Evolutionary conservation across 23 tunicate genomes (phyloP).

Genomic region (Oikopleura dioica): DNA sequence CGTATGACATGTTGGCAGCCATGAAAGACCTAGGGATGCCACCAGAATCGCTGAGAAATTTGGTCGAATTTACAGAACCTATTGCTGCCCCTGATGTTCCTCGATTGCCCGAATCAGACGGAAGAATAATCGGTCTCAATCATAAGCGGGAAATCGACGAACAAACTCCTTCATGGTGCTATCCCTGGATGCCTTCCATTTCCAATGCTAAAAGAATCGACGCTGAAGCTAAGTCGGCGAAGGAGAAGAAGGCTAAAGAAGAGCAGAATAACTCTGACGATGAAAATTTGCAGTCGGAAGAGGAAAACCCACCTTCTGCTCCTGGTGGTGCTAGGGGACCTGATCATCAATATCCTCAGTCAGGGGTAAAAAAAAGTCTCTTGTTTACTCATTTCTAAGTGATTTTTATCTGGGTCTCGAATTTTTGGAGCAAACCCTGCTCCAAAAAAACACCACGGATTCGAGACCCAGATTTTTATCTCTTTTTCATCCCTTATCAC

Average conservation of each 20-base stretch:
- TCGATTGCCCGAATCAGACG: not conserved
- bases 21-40: not conserved
- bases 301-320: constrained; percentile 2
- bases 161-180: not conserved
- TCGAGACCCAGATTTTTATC: no score
- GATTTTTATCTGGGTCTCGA: no score
- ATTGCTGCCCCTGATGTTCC: not conserved
- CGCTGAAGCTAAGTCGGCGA: not conserved
- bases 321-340: constrained; percentile 9
- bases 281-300: not conserved
- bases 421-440: no score
- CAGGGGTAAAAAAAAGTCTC: no score
- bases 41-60: not conserved
- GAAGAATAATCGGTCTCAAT: not conserved
- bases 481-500: no score
- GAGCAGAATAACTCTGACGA: not conserved
- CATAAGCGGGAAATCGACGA: not conserved
- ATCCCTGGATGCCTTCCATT: constrained; percentile 12
- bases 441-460: no score
- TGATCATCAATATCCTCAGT: not conserved
- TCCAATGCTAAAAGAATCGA: not conserved
- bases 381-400: no score
- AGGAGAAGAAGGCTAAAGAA: not conserved
- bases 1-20: not conserved
- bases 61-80: not conserved